Evolutionary conservation across 2,113 vertebrate species (phyloP).

Genomic region (Stomatorhinus ivindoensis): DNA sequence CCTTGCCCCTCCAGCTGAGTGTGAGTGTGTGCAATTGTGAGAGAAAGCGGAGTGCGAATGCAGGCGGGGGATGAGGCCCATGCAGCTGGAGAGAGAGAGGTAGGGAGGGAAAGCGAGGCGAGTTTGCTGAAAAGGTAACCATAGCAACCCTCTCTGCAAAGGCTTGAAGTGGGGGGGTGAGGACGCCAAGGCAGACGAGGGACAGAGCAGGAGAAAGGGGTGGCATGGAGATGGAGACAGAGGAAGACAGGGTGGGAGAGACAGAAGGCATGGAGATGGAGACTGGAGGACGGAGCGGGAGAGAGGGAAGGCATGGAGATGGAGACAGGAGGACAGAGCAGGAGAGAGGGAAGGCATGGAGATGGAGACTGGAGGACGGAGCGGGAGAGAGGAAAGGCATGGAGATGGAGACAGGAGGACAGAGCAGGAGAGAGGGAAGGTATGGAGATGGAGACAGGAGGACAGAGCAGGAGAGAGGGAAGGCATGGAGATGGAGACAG

Average conservation of each 20-base stretch:
- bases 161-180: conserved; percentile 50
- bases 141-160: conserved; percentile 61
- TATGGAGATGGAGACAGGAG: too few species aligned
- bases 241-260: neutral
- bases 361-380: neutral
- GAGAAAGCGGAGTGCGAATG: conserved; percentile 29
- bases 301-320: neutral
- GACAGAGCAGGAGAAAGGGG: conserved; percentile 7
- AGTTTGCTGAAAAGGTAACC: conserved; percentile 63
- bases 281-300: neutral
- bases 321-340: neutral
- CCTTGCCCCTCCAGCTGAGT: conserved; percentile 6
- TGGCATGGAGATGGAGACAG: conserved; percentile 23
- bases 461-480: too few species aligned
- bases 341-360: neutral
- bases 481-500: too few species aligned
- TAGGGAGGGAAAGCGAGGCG: conserved; percentile 3
- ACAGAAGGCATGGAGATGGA: neutral
- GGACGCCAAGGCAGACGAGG: neutral
- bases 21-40: conserved; percentile 11
- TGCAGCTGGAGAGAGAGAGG: conserved; percentile 24
- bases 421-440: too few species aligned
- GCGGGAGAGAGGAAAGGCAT: neutral
- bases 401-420: neutral
- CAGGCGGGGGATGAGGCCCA: conserved; percentile 2